phyloP scores from a whole-genome alignment of 2,797 vertebrate genomes.

The Acrocephalus scirpaceus region DNA sequence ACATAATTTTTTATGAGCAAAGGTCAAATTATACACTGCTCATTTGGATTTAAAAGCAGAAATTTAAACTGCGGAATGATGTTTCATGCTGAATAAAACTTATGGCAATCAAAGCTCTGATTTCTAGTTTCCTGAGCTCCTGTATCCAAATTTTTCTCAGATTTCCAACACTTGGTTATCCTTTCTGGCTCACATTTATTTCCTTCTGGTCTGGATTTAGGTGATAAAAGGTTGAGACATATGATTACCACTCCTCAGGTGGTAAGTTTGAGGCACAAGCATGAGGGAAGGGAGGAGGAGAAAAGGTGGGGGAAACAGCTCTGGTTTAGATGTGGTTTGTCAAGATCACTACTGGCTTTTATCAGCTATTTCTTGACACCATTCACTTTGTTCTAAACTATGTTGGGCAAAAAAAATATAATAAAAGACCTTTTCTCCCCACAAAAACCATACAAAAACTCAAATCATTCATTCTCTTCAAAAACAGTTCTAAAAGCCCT shows the following conservation, averaged over 20 bases:
- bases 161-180: slow-evolving; percentile 54
- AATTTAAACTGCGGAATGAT: slow-evolving; percentile 71
- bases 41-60: slow-evolving; percentile 69
- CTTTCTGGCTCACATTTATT: slow-evolving; percentile 39
- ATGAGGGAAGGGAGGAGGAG: neutral
- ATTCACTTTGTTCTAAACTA: neutral
- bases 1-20: slow-evolving; percentile 57
- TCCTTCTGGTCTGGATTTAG: slow-evolving; percentile 44
- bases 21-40: slow-evolving; percentile 53
- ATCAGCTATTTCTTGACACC: slow-evolving; percentile 8
- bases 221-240: slow-evolving; percentile 38
- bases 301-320: neutral
- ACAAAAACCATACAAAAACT: neutral
- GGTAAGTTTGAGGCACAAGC: neutral
- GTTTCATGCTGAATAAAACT: slow-evolving; percentile 69
- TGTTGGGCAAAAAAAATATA: neutral
- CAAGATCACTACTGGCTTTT: slow-evolving; percentile 13
- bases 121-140: slow-evolving; percentile 63
- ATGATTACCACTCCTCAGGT: slow-evolving; percentile 29
- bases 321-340: neutral
- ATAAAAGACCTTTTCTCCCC: neutral
- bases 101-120: slow-evolving; percentile 66
- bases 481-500: neutral
- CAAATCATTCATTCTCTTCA: neutral
- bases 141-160: slow-evolving; percentile 65